Percentiles rank a stretch among this genome's conserved stretches.
Conservation (phyloP, 2,797 vertebrate species). For the Strix occidentalis region DNA sequence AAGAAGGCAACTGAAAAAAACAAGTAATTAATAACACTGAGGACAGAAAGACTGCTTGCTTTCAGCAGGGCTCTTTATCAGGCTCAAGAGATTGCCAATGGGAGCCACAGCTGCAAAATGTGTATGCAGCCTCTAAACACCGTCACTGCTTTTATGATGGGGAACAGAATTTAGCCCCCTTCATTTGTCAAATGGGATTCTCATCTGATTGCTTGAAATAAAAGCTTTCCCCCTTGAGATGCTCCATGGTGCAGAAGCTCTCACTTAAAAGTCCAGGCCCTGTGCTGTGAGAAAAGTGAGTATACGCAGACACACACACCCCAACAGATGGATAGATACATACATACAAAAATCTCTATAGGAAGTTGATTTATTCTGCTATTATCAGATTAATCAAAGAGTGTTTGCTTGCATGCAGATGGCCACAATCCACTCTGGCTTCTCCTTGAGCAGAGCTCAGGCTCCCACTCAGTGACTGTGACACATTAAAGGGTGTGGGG, state of each 20-base stretch:
- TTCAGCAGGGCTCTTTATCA: not conserved
- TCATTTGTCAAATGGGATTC: not conserved
- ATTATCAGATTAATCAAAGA: not conserved
- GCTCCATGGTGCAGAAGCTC: not conserved
- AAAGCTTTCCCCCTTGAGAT: not conserved
- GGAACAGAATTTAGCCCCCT: not conserved
- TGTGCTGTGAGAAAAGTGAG: not conserved
- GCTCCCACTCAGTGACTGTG: not conserved
- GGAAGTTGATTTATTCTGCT: not conserved
- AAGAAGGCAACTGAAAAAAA: not conserved
- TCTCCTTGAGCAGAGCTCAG: not conserved
- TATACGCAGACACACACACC: rapidly evolving
- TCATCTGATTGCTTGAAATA: not conserved
- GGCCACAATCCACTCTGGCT: not conserved
- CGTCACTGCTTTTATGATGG: not conserved
- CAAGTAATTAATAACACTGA: not conserved
- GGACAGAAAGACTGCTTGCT: not conserved
- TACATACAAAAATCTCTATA: not conserved
- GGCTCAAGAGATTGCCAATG: not conserved
- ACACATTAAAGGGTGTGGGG: not conserved
- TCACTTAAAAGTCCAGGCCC: not conserved
- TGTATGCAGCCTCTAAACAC: not conserved
- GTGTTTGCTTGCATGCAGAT: not conserved
- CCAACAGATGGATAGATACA: rapidly evolving
- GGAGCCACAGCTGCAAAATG: not conserved